phyloP scores from a whole-genome alignment of 1,140 invertebrate species.

The Microplitis demolitor region DNA sequence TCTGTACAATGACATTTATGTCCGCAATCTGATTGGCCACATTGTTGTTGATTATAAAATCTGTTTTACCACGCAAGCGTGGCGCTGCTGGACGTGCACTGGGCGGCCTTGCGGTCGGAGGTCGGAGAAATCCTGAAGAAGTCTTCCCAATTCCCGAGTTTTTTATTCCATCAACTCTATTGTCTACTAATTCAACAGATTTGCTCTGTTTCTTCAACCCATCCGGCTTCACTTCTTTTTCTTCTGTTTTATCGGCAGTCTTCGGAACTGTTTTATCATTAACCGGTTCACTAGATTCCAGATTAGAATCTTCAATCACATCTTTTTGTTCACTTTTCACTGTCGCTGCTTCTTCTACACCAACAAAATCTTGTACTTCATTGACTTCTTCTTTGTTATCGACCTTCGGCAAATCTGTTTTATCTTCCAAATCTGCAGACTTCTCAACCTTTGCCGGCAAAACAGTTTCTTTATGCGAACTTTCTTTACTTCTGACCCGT shows the following conservation, averaged over 20 bases:
- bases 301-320: background rate
- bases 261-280: background rate
- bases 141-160: background rate
- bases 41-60: conserved; percentile 56
- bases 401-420: no score
- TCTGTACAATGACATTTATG: conserved; percentile 74
- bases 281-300: background rate
- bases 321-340: background rate
- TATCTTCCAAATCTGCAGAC: no score
- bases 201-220: no score
- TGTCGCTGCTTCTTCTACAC: no score
- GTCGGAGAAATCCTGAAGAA: conserved; percentile 42
- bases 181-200: background rate
- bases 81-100: conserved; percentile 81
- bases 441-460: no score
- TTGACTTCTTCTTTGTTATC: no score
- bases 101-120: conserved; percentile 72
- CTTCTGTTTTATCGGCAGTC: background rate
- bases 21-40: conserved; percentile 41
- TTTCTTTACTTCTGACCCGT: no score
- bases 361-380: no score
- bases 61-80: conserved; percentile 64
- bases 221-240: background rate
- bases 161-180: background rate
- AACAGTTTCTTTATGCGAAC: no score